phyloP scores from a whole-genome alignment of 1,140 invertebrate species.

The Telenomus remus region DNA sequence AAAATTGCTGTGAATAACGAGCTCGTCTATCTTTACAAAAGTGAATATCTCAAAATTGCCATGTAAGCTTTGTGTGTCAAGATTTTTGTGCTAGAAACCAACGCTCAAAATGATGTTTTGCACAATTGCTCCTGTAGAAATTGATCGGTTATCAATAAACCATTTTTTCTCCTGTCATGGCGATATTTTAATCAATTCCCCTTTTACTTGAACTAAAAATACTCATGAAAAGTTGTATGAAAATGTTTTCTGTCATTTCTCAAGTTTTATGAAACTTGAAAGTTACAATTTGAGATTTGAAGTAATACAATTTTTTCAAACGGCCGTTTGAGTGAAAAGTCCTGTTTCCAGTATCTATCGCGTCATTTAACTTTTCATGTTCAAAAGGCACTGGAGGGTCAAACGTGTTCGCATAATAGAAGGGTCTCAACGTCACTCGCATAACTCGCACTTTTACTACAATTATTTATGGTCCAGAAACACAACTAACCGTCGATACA shows the following conservation, averaged over 20 bases:
- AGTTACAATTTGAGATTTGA: background rate
- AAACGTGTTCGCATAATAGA: slow-evolving; percentile 28
- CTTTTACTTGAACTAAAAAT: background rate
- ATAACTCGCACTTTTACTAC: slow-evolving; percentile 29
- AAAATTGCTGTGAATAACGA: slow-evolving; percentile 58
- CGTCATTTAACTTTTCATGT: slow-evolving; percentile 39
- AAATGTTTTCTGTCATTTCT: too few relatives aligned
- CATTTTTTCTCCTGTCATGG: slow-evolving; percentile 28
- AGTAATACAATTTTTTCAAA: slow-evolving; percentile 1
- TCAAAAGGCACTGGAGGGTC: slow-evolving; percentile 22
- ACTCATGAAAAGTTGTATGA: too few relatives aligned
- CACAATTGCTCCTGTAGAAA: slow-evolving; percentile 39
- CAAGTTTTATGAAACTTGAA: background rate
- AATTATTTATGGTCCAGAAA: slow-evolving; percentile 13
- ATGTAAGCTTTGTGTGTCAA: slow-evolving; percentile 53
- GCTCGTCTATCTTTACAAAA: slow-evolving; percentile 51
- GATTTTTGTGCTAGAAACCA: slow-evolving; percentile 37
- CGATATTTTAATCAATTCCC: slow-evolving; percentile 21
- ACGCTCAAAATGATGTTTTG: slow-evolving; percentile 34
- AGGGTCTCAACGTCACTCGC: slow-evolving; percentile 14
- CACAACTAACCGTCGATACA: too few relatives aligned
- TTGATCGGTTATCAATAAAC: slow-evolving; percentile 40
- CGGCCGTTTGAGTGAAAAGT: slow-evolving; percentile 26
- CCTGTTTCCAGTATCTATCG: slow-evolving; percentile 36
- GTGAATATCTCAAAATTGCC: slow-evolving; percentile 54